Evolutionary conservation across 2,797 vertebrate genomes (phyloP), one percentile per base, ranked within the genome.

Genomic region (Astyanax mexicanus): DNA sequence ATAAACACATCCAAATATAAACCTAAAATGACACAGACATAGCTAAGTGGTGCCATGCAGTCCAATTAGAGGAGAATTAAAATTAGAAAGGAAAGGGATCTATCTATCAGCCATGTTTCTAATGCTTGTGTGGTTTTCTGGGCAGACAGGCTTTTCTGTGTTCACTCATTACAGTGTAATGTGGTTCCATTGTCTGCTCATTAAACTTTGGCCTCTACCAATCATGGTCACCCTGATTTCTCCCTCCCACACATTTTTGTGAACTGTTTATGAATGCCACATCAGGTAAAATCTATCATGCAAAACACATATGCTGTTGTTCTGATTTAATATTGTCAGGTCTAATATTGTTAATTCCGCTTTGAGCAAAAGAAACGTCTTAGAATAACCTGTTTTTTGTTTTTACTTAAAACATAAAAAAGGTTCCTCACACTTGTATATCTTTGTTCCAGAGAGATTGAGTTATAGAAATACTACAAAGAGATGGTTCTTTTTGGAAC

Each of bases 141-240:
- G 60, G 57, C 57, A 37, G 57, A 4, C 37, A 19, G 37, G 57
- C 57, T 60, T n/a, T n/a, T n/a, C n/a, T 60, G 32, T 60, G 57
- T 37, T 29, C 17, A 19, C 57, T 55, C 52, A 55, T 55, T 55
- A 60, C 13, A 58, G 27, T 58, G 29, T 37, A 35, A 17, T 37
- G 17, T 7, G 37, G 29, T 57, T 37, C 35, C 6, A 13, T 38
- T 60, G 32, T 60, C 57, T 60, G 32, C 10, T 62, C 9, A 62
- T 62, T 62, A 62, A 47, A 67, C 32, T 67, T 21, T 67, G 42
- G 35, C 25, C 62, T 65, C 12, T 49, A 17, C 9, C 37, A 12
- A 5, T 13, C 49, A 67, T 19, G 17, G 15, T 23, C 25, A 47
- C 44, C 32, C 64, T 45, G 29, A 17, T 67, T 35, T 27, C 27